A percentile compares a stretch with the other conserved stretches of the same genome.
These are phyloP conservation scores for Philopedon plagiatum DNA, from an alignment of 2,888 invertebrate species.

Conservation along the genomic window DNA sequence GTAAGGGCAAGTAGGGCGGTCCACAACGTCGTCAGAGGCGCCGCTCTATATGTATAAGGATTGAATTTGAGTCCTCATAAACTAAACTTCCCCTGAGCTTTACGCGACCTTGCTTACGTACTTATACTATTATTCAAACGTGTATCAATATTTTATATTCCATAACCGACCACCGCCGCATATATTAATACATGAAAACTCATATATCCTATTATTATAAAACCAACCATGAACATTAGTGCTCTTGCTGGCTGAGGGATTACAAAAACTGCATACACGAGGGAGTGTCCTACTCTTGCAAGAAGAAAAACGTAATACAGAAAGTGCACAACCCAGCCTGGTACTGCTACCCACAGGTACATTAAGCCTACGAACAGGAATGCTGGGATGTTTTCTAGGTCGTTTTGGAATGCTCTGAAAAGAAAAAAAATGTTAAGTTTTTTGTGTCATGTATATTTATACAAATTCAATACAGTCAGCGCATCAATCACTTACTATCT, in stretches of 20 bases:
- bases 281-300: conserved; percentile 74
- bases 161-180: conserved; percentile 48
- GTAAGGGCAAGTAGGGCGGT: no score
- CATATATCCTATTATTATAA: conserved; percentile 59
- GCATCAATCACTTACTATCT: no score
- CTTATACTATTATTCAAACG: background rate
- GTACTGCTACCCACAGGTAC: conserved; percentile 75
- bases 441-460: no score
- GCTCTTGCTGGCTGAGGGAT: conserved; percentile 72
- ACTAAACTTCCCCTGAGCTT: no score
- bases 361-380: conserved; percentile 75
- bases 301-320: conserved; percentile 73
- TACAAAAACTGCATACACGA: conserved; percentile 76
- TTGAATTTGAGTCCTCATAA: no score
- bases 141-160: conserved; percentile 2
- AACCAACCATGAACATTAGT: conserved; percentile 56
- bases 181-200: conserved; percentile 54
- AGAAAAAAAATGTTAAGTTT: no score
- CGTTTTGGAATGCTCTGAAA: conserved; percentile 78
- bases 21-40: no score
- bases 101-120: no score
- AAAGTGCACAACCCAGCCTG: conserved; percentile 68
- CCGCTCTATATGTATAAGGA: no score
- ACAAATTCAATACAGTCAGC: no score
- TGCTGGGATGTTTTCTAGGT: conserved; percentile 80